phyloP scores from a whole-genome alignment of 2,888 invertebrate genomes.

The Torymus texanus region DNA sequence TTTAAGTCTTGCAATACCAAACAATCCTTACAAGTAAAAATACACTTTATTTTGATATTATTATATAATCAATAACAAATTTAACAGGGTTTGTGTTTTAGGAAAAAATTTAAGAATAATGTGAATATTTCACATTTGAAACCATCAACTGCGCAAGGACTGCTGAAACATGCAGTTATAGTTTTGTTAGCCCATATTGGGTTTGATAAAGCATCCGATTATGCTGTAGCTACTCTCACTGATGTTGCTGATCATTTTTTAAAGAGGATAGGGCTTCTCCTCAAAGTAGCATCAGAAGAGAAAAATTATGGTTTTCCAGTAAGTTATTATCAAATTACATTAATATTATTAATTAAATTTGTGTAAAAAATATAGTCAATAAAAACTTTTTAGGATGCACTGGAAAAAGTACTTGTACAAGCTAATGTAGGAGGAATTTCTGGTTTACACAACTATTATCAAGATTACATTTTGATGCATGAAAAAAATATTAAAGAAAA shows the following conservation, averaged over 20 bases:
- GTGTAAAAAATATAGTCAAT: background rate
- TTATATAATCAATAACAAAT: conserved; percentile 2
- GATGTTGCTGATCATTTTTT: conserved; percentile 77
- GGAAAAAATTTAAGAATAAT: conserved; percentile 62
- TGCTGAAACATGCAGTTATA: conserved; percentile 76
- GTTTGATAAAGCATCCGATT: conserved; percentile 77
- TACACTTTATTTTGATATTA: conserved; percentile 12
- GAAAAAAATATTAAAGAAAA: conserved; percentile 67
- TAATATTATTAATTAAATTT: conserved; percentile 24
- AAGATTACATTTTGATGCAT: conserved; percentile 71
- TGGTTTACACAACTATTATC: conserved; percentile 79
- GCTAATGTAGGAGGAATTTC: conserved; percentile 79
- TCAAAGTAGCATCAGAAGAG: conserved; percentile 78
- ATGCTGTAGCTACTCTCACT: conserved; percentile 75
- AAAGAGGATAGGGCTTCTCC: conserved; percentile 74
- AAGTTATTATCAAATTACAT: conserved; percentile 58
- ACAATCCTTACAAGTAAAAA: conserved; percentile 56
- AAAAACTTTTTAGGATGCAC: conserved; percentile 75
- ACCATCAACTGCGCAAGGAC: conserved; percentile 65
- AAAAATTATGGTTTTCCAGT: conserved; percentile 77
- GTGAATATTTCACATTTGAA: conserved; percentile 64
- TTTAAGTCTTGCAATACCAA: conserved; percentile 56
- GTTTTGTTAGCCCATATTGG: conserved; percentile 77
- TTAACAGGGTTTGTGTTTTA: conserved; percentile 38
- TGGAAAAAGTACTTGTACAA: conserved; percentile 80